Evolutionary conservation across 1,140 invertebrate genomes (phyloP).

Genomic region (Cherax quadricarinatus): DNA sequence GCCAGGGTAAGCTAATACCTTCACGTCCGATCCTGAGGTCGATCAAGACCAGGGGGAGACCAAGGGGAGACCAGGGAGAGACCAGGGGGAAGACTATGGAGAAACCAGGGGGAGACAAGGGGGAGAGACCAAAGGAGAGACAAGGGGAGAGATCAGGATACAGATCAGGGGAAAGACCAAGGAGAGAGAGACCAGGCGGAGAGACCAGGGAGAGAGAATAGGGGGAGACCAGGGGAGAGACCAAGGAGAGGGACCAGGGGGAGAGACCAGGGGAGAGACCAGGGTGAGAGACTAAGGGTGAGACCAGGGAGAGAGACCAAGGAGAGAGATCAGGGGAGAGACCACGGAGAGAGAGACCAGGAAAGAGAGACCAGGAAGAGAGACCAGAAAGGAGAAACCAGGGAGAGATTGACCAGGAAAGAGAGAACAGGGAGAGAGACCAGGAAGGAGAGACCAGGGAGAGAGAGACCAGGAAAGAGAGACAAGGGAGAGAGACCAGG

Average conservation of each 20-base stretch:
- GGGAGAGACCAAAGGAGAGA: background rate
- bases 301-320: background rate
- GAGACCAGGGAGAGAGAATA: background rate
- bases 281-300: no score
- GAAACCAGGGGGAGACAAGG: background rate
- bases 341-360: background rate
- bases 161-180: background rate
- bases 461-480: background rate
- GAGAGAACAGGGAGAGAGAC: background rate
- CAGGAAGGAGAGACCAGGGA: background rate
- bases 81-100: background rate
- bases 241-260: background rate
- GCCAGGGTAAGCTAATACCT: slow-evolving; percentile 34
- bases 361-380: background rate
- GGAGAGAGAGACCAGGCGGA: background rate
- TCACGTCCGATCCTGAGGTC: slow-evolving; percentile 32
- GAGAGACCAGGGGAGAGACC: background rate
- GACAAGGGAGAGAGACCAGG: background rate
- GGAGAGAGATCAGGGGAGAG: background rate
- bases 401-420: no score
- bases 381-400: background rate
- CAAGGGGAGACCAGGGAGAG: background rate
- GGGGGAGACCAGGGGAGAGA: background rate
- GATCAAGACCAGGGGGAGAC: slow-evolving; percentile 6
- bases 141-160: no score